Evolutionary conservation across 2,888 invertebrate species (phyloP).

Genomic region (Vesta saturnalis): DNA sequence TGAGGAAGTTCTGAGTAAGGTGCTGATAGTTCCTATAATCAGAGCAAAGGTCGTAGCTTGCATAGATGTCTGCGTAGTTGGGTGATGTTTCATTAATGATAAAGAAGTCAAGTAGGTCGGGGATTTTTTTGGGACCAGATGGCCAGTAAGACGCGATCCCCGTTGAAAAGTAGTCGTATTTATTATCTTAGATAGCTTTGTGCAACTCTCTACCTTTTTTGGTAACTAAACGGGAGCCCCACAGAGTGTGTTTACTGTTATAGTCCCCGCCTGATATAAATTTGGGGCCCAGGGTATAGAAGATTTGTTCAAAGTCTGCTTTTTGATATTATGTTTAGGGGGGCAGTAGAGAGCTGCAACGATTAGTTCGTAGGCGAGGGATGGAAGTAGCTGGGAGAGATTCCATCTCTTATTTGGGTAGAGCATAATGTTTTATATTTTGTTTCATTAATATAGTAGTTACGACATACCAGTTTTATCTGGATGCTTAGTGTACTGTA

Average conservation of each 20-base stretch:
- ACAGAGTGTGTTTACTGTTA: background rate
- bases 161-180: background rate
- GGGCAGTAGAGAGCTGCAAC: background rate
- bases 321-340: background rate
- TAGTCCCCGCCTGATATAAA: background rate
- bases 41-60: too few species aligned
- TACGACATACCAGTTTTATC: background rate
- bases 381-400: too few species aligned
- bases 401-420: background rate
- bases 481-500: conserved; percentile 8
- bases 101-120: background rate
- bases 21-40: too few species aligned
- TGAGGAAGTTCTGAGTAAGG: too few species aligned
- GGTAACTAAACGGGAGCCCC: background rate
- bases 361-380: background rate
- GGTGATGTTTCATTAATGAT: background rate
- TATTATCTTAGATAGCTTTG: background rate
- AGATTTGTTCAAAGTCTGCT: background rate
- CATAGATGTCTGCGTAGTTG: too few species aligned
- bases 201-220: background rate
- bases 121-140: background rate
- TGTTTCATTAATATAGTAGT: background rate
- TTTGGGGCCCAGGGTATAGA: background rate
- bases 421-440: background rate
- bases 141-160: background rate